Base-by-base conservation (phyloP, 2,888 invertebrate genomes). In the Chrysotoxum bicinctum region DNA sequence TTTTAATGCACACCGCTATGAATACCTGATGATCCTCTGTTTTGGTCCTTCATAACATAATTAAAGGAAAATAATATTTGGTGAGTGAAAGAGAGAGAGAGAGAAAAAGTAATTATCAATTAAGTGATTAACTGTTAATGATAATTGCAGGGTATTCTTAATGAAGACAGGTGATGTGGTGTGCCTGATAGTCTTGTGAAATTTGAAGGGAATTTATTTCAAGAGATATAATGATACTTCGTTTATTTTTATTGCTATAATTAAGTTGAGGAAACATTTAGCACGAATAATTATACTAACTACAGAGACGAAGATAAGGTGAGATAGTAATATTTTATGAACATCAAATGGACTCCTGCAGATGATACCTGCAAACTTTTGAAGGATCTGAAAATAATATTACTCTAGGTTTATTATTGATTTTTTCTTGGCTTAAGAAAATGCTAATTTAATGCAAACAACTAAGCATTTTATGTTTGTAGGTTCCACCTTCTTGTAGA, bases 51-150 rank as follows among this genome's bases (percentile, higher is more conserved):
- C 62, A 64, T 73, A 56, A 56, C n/a, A 54, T 68, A 45, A 73
- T 83, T 35, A 50, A 35, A 43, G 16, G 54, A 35, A 23, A 50
- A 64, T 69, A 64, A 69, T 74, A 78, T 64, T 83, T 69, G 40
- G 68, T 26, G n/a, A 26, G 1, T 16, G 62, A 14, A 14, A 12
- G 56, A 56, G 7, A 58, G 14, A n/a, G 10, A 43, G 10, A 23
- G n/a, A 26, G 5, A 4, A 21, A 14, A 21, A 30, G 56, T 83
- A 78, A 78, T 83, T 74, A 74, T 70, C 78, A 74, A 83, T 83
- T 83, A 83, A 78, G 68, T 74, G 48, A 78, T 83, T 83, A 54
- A 64, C 37, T 45, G 45, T 73, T 32, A 69, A 77, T 73, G 78
- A 50, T 73, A 73, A 83, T 73, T 70, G 62, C 14, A 9, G 14